Conservation (phyloP, 2,888 invertebrate genomes). For the Acrobasis consociella region DNA sequence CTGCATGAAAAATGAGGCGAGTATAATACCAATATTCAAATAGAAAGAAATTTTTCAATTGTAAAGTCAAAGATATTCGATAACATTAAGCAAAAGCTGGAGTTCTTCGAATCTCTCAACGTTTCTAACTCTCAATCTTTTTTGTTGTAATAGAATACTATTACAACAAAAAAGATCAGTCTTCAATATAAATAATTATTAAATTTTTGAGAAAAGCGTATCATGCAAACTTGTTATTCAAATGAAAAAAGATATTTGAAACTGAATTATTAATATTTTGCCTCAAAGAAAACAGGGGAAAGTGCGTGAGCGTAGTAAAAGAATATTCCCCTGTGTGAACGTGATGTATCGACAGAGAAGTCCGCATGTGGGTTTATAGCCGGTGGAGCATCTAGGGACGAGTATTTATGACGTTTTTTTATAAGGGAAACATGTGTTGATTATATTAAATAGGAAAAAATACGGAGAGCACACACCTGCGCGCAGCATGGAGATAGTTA, state of each 20-base stretch:
- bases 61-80: neutral
- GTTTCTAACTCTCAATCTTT: too few species aligned
- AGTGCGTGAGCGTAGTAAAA: conserved; percentile 37
- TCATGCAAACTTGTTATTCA: conserved; percentile 12
- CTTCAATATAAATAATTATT: conserved; percentile 3
- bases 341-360: conserved; percentile 64
- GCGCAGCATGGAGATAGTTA: conserved; percentile 2
- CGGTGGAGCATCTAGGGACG: conserved; percentile 72
- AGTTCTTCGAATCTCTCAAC: conserved; percentile 1
- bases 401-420: conserved; percentile 72
- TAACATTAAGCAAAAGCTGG: neutral
- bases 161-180: neutral
- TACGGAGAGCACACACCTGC: conserved; percentile 43
- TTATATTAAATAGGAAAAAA: conserved; percentile 58
- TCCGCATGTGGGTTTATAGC: conserved; percentile 70
- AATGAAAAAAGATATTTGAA: conserved; percentile 21
- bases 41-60: neutral
- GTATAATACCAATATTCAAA: neutral
- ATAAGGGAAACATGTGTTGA: conserved; percentile 63
- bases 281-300: conserved; percentile 28
- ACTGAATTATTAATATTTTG: conserved; percentile 23
- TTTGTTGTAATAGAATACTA: too few species aligned
- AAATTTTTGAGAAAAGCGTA: neutral
- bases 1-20: too few species aligned
- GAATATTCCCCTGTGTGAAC: conserved; percentile 53